Base-by-base conservation (phyloP, 2,113 vertebrate genomes). In the Notarius lentiginosus region DNA sequence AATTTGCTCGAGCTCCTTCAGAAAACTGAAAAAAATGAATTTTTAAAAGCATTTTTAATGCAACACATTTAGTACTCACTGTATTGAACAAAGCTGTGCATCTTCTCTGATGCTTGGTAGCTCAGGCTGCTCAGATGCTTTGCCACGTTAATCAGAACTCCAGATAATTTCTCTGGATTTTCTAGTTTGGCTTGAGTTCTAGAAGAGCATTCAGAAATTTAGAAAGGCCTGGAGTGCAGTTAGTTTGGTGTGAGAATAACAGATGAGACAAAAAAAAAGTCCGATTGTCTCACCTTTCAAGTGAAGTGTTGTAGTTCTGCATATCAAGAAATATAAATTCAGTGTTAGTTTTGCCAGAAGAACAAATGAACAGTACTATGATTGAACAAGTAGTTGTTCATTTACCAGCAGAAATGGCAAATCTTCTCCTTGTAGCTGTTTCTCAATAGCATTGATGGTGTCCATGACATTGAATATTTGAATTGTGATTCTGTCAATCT, bases 81-180 rank as follows among this genome's bases (percentile, higher is more conserved):
- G 85, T 90, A 91, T 79, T 80, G 73, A 24, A 89, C 34, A 27
- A 76, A 60, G 41, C 20, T 58, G 2, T 85, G 87, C 53, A 91
- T 85, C 49, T 90, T 91, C 82, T 89, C 82, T 9, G 76, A 86
- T n/a, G 90, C 89, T 58, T 86, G 60, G 83, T 84, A 91, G 51
- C 70, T 84, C 15, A 91, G 56, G 77, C 89, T 89, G 30, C 87
- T 73, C 73, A 91, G 73, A 81, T 91, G 90, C 66, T 90, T 88
- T 72, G 89, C 65, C 58, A 90, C 90, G 30, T 90, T 51, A 12
- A 91, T 90, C 82, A 91, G 82, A 51, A 86, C 86, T 80, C 79
- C 88, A 68, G 86, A 83, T 58, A 87, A 58, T 24, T 24, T 81
- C 11, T 82, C 84, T 7, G 85, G 90, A 68, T 89, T 85, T 65